These are phyloP conservation scores for Baronia brevicornis DNA, from an alignment of 2,888 invertebrate species.

Conservation along the genomic window DNA sequence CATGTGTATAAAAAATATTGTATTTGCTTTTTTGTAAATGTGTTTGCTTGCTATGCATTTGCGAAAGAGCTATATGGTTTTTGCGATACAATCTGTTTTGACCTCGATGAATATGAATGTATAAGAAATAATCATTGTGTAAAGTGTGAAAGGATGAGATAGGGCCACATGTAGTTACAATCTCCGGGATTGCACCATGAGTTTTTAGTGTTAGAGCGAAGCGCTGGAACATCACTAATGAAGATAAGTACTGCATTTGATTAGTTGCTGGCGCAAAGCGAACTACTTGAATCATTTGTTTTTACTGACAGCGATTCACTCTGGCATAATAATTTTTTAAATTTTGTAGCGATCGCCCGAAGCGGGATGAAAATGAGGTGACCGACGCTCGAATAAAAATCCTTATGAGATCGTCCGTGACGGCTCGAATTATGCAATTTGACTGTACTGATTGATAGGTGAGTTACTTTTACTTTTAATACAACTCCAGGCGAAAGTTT, in stretches of 20 bases:
- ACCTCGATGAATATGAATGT: slow-evolving; percentile 20
- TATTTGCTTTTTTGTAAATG: neutral
- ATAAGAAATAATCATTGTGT: slow-evolving; percentile 16
- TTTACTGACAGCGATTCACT: slow-evolving; percentile 33
- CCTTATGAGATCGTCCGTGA: slow-evolving; percentile 31
- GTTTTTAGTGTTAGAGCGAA: slow-evolving; percentile 22
- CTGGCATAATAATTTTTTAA: slow-evolving; percentile 60
- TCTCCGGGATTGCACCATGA: slow-evolving; percentile 28
- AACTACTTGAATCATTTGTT: slow-evolving; percentile 28
- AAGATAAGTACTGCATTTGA: slow-evolving; percentile 48
- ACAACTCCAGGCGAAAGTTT: slow-evolving; percentile 37
- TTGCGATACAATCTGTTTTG: no score
- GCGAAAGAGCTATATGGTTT: no score
- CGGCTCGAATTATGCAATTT: slow-evolving; percentile 32
- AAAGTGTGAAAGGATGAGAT: slow-evolving; percentile 19
- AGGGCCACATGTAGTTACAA: slow-evolving; percentile 49
- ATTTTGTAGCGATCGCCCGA: slow-evolving; percentile 64
- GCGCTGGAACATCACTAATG: slow-evolving; percentile 21
- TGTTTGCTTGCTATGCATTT: neutral
- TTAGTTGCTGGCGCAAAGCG: slow-evolving; percentile 40
- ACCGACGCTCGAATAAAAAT: slow-evolving; percentile 31
- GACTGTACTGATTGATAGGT: slow-evolving; percentile 43
- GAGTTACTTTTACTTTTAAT: slow-evolving; percentile 36
- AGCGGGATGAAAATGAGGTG: slow-evolving; percentile 47
- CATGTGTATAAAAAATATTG: no score